A percentile compares a stretch with the other conserved stretches of the same genome.
These are phyloP conservation scores for Drosophila ochracea DNA, from an alignment of 2,888 invertebrate species.

Conservation along the genomic window DNA sequence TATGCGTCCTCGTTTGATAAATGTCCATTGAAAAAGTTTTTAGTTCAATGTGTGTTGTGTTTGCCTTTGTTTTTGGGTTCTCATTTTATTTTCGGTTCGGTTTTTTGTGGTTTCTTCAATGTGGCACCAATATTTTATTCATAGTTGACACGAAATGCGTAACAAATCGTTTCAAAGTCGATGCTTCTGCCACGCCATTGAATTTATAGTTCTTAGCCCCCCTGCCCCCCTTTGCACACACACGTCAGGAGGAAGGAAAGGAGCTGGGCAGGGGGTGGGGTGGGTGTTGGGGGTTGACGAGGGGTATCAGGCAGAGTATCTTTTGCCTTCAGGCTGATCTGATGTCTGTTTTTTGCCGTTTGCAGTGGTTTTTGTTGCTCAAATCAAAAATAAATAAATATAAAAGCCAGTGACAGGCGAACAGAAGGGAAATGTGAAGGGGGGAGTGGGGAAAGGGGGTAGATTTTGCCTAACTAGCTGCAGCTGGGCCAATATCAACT, in stretches of 20 bases:
- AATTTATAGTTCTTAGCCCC: slow-evolving; percentile 71
- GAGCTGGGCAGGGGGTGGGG: not conserved
- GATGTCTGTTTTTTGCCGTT: slow-evolving; percentile 22
- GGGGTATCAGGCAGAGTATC: not conserved
- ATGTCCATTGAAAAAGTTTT: slow-evolving; percentile 75
- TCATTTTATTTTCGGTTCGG: not conserved
- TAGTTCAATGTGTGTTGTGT: slow-evolving; percentile 51
- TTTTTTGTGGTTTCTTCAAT: slow-evolving; percentile 58
- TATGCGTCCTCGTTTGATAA: slow-evolving; percentile 74
- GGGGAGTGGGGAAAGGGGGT: not conserved
- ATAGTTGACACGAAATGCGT: slow-evolving; percentile 81
- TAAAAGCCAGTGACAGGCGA: slow-evolving; percentile 56
- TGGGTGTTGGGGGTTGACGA: not conserved
- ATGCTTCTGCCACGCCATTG: slow-evolving; percentile 57
- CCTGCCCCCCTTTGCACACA: slow-evolving; percentile 10
- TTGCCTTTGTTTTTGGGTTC: slow-evolving; percentile 42
- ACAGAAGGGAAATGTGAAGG: not conserved
- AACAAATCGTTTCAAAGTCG: slow-evolving; percentile 76
- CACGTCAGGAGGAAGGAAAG: slow-evolving; percentile 8
- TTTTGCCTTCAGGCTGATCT: slow-evolving; percentile 39
- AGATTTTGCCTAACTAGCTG: slow-evolving; percentile 46
- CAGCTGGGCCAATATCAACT: slow-evolving; percentile 67
- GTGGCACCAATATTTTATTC: slow-evolving; percentile 77
- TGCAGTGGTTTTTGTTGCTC: slow-evolving; percentile 31
- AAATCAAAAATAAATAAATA: slow-evolving; percentile 79